These are phyloP conservation scores for Peromyscus maniculatus DNA, from an alignment of 2,113 vertebrate genomes.

Conservation along the genomic window DNA sequence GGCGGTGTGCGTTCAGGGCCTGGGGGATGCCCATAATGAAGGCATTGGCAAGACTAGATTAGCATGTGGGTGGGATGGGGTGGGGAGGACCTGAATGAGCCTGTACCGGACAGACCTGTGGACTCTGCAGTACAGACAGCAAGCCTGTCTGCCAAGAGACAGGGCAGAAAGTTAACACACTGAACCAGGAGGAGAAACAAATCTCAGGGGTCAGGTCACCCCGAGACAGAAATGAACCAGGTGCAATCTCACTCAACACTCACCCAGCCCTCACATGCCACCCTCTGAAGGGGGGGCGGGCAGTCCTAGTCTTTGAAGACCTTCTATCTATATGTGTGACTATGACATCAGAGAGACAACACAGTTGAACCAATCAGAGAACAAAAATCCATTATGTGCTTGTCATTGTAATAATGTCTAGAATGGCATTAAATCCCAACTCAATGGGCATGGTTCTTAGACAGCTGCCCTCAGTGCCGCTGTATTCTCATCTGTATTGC, in stretches of 20 bases:
- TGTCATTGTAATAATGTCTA: not conserved
- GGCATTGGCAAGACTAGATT: too few relatives aligned
- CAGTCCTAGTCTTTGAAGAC: not conserved
- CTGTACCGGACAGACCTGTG: not conserved
- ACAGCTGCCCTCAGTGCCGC: not conserved
- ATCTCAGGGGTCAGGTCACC: too few relatives aligned
- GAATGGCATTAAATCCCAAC: not conserved
- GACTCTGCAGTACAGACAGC: not conserved
- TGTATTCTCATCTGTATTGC: not conserved
- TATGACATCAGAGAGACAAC: not conserved
- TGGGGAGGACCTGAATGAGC: not conserved
- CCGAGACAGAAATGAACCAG: not conserved
- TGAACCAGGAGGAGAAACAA: not conserved
- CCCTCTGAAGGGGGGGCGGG: not conserved
- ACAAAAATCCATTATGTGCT: not conserved
- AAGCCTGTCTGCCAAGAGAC: not conserved
- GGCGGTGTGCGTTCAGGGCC: not conserved
- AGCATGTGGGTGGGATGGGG: rapidly evolving
- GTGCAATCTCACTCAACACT: not conserved
- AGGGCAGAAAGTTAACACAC: not conserved
- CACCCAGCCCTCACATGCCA: not conserved
- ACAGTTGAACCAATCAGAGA: not conserved
- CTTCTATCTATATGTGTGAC: not conserved
- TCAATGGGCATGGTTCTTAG: not conserved
- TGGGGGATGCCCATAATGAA: rapidly evolving